Conservation (phyloP, 1,140 invertebrate genomes). For the Dermatophagoides farinae region DNA sequence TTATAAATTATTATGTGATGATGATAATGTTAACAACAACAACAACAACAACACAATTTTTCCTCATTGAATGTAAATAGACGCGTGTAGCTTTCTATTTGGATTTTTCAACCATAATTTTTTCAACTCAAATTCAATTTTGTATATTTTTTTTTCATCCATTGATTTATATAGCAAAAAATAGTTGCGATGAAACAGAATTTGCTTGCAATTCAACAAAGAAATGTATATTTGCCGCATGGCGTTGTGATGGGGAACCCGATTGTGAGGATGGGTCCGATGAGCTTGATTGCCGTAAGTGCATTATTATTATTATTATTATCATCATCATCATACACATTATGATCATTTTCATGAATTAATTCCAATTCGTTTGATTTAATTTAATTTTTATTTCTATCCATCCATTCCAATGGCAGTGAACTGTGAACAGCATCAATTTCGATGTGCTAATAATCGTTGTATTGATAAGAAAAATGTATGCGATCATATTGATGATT, state of each 20-base stretch:
- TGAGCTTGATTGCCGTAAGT: conserved; percentile 74
- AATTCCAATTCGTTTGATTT: no score
- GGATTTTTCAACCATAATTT: no score
- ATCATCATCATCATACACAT: background rate
- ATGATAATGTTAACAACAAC: no score
- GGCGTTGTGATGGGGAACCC: conserved; percentile 84
- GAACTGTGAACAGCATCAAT: conserved; percentile 59
- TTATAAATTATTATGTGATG: no score
- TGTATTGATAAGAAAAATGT: conserved; percentile 19
- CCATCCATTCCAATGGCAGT: conserved; percentile 38
- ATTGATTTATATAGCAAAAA: background rate
- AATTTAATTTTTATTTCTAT: conserved; percentile 55
- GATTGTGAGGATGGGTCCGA: conserved; percentile 80
- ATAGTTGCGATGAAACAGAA: background rate
- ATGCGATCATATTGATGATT: conserved; percentile 5
- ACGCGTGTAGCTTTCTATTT: no score
- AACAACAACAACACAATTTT: no score
- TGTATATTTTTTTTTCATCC: no score
- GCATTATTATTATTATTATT: conserved; percentile 31
- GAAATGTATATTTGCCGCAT: conserved; percentile 52
- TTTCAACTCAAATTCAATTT: no score
- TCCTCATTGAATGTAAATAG: no score
- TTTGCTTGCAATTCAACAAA: conserved; percentile 75
- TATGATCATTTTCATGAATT: background rate
- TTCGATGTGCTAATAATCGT: conserved; percentile 65